Evolutionary conservation across 2,797 vertebrate genomes (phyloP).

Genomic region (Aythya fuligula): DNA sequence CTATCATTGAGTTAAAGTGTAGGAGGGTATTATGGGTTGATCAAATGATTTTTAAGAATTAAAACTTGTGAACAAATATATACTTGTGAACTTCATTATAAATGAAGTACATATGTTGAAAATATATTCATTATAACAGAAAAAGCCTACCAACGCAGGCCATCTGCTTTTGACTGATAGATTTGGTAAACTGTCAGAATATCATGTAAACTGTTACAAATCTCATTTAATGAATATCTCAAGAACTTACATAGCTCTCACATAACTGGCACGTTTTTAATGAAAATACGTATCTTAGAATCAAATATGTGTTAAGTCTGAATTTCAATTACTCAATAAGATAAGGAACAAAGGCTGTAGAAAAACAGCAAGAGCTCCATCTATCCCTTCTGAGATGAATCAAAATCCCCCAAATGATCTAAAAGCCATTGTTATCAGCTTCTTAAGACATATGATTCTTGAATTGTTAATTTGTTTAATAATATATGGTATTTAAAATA

Average conservation of each 20-base stretch:
- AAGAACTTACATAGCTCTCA: slow-evolving; percentile 51
- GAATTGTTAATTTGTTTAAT: background rate
- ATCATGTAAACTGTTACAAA: slow-evolving; percentile 66
- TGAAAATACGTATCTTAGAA: slow-evolving; percentile 53
- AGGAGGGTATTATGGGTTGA: background rate
- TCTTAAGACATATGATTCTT: background rate
- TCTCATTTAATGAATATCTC: slow-evolving; percentile 48
- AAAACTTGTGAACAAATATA: background rate
- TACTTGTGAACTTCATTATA: too few species aligned
- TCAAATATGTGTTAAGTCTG: slow-evolving; percentile 29
- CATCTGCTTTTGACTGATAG: slow-evolving; percentile 67
- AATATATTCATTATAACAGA: slow-evolving; percentile 36
- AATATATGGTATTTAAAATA: background rate
- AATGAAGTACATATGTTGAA: slow-evolving; percentile 21
- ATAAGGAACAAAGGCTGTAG: slow-evolving; percentile 27
- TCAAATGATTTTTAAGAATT: slow-evolving; percentile 27
- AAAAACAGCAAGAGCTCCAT: slow-evolving; percentile 52
- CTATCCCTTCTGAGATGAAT: slow-evolving; percentile 33
- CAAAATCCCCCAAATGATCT: background rate
- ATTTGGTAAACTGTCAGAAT: slow-evolving; percentile 62
- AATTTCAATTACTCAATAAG: slow-evolving; percentile 40
- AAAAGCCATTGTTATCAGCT: background rate
- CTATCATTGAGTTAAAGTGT: background rate
- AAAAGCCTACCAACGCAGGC: slow-evolving; percentile 44
- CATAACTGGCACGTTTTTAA: slow-evolving; percentile 53